Percentiles rank a stretch among this genome's conserved stretches.
Evolutionary conservation across 2,797 vertebrate genomes (phyloP).

Genomic region (Gallinago stenura): DNA sequence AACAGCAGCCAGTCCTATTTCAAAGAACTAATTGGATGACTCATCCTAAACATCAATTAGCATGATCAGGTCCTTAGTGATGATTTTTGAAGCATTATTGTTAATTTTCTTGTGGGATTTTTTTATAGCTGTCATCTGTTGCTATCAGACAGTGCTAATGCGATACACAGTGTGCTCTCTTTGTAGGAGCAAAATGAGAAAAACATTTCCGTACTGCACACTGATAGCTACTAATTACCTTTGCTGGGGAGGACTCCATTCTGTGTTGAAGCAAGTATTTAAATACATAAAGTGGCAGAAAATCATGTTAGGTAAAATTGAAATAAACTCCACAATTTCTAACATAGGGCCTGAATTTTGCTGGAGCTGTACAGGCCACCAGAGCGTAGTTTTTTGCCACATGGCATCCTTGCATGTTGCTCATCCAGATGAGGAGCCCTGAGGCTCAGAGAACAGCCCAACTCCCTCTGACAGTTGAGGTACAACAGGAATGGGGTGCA

Average conservation of each 20-base stretch:
- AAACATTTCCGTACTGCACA: conserved; percentile 74
- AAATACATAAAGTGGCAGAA: conserved; percentile 70
- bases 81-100: conserved; percentile 74
- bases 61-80: conserved; percentile 72
- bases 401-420: rapidly evolving
- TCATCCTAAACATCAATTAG: conserved; percentile 77
- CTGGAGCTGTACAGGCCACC: not conserved
- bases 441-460: not conserved
- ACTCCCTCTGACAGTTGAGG: not conserved
- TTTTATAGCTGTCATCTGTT: conserved; percentile 74
- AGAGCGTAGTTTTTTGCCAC: not conserved
- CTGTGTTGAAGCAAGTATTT: conserved; percentile 67
- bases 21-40: conserved; percentile 77
- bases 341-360: not conserved
- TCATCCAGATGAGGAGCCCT: not conserved
- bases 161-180: conserved; percentile 74
- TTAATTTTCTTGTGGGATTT: conserved; percentile 77
- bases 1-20: conserved; percentile 50
- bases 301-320: conserved; percentile 23
- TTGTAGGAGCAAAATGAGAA: conserved; percentile 73
- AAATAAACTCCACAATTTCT: conserved; percentile 36
- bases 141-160: conserved; percentile 72
- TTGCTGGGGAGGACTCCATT: conserved; percentile 69
- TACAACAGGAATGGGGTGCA: not conserved
- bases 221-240: conserved; percentile 79